Evolutionary conservation across 2,888 invertebrate species (phyloP), one percentile per base, ranked within the genome.

Genomic region (Nasonia oneida): DNA sequence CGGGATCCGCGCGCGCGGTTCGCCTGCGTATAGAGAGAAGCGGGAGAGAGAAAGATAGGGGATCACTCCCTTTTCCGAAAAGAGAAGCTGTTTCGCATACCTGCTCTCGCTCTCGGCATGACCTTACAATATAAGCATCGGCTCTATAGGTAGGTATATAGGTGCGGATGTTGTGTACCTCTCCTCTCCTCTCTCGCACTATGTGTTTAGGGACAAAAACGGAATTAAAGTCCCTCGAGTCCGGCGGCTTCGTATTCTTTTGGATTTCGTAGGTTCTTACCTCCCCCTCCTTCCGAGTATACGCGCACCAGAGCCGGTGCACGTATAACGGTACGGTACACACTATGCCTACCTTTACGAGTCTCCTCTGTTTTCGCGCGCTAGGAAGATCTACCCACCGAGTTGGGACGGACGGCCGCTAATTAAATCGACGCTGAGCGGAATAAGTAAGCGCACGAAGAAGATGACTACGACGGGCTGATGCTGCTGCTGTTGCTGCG

Each of bases 61-160:
- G 39, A 70, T 83, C 77, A 61, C 83, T 83, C 83, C 77, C 70
- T 83, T 83, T 83, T 77, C 76, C 67, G 33, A 83, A 83, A 83
- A 70, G 70, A 76, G 15, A 67, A 67, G 23, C 37, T 33, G 64
- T 57, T 70, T 76, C 50, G 53, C 39, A 81, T 75, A 81, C 61
- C 61, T 74, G 64, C 70, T 47, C 61, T 33, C 6, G n/a, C 42
- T 39, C 18, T 33, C 29, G 39, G 50, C 64, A 18, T 23, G 64
- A 42, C 42, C 73, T 73, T 18, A 73, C 73, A 73, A 73, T 73
- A 47, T 67, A 67, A 29, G 33, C 33, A 33, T 67, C n/a, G 73
- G 42, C n/a, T 47, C 37, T n/a, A 29, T 29, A 42, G 42, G 42
- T 73, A n/a, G 42, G 42, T 15, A 39, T 12, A 29, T 23, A 39